Evolutionary conservation across 2,113 vertebrate genomes (phyloP), one percentile per base, ranked within the genome.

Genomic region (Acinonyx jubatus): DNA sequence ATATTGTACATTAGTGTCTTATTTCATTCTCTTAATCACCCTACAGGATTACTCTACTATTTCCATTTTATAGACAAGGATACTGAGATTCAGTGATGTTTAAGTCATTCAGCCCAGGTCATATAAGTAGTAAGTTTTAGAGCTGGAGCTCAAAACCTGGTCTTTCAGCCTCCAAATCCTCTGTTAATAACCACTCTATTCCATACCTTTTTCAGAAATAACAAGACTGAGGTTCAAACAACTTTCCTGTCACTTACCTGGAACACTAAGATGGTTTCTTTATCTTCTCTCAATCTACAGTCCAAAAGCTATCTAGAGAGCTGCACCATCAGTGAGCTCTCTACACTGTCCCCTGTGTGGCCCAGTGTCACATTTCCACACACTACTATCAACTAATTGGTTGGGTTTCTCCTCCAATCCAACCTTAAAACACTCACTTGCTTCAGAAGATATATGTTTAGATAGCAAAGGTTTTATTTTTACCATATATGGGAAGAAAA

Each of bases 21-120:
- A 91, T 55, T 85, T 87, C 33, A 68, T 91, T 25, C 19, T 89
- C 78, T 25, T 11, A 33, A 38, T 57, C 33, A 68, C 3, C 1
- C 31, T 84, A 7, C 9, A 52, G 27, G 1, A 16, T 52, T 57
- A 4, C 66, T 41, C n/a, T 88, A 41, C 11, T 74, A 23, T 76
- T 69, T 85, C 15, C 29, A 65, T 71, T 33, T 96, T 91, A 66
- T 4, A 91, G 48, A 93, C 52, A 29, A 96, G 7, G 19, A 41
- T 61, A 57, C 29, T 45, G 36, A 73, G n/a, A 73, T 61, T 90
- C 69, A 81, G 31, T 41, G 7, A 81, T 25, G 11, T 82, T 29
- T 79, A 92, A 94, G 10, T 68, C 19, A 52, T 29, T 79, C 31
- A 82, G 13, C 7, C 11, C 8, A 38, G 33, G 15, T 79, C 31